Conservation (phyloP, 2,888 invertebrate species). For the Noctua janthe region DNA sequence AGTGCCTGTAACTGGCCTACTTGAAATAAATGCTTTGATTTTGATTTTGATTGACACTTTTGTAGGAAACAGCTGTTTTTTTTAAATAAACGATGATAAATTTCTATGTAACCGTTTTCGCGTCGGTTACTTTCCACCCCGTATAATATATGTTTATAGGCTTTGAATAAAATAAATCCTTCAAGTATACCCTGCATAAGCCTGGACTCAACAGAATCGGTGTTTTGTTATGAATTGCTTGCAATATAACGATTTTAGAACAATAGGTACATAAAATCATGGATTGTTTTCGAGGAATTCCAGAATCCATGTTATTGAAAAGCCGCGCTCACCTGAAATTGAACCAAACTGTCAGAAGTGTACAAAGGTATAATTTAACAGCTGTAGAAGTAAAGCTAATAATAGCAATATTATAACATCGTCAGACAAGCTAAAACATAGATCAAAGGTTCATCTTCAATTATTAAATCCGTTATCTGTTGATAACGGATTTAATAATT, state of each 20-base stretch:
- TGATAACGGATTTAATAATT: too few species aligned
- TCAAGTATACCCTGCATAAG: neutral
- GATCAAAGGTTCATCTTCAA: constrained; percentile 42
- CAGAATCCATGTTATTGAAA: neutral
- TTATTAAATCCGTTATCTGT: constrained; percentile 30
- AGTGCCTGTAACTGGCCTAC: too few species aligned
- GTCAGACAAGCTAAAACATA: constrained; percentile 29
- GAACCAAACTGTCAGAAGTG: neutral
- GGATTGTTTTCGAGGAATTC: neutral
- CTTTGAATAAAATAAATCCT: neutral
- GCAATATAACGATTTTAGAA: neutral
- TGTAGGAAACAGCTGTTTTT: too few species aligned
- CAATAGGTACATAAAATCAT: neutral
- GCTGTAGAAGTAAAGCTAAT: neutral
- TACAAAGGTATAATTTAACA: neutral
- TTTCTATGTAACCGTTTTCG: too few species aligned
- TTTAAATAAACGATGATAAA: too few species aligned
- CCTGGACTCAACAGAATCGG: neutral
- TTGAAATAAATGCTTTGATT: too few species aligned
- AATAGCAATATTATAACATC: constrained; percentile 11
- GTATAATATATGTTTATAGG: neutral
- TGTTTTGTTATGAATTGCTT: neutral
- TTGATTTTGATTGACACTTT: too few species aligned
- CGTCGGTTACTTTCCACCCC: too few species aligned
- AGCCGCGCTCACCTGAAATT: constrained; percentile 5